Base-by-base conservation (phyloP, 2,113 vertebrate genomes). In the Pseudolaguvia tuberculata region DNA sequence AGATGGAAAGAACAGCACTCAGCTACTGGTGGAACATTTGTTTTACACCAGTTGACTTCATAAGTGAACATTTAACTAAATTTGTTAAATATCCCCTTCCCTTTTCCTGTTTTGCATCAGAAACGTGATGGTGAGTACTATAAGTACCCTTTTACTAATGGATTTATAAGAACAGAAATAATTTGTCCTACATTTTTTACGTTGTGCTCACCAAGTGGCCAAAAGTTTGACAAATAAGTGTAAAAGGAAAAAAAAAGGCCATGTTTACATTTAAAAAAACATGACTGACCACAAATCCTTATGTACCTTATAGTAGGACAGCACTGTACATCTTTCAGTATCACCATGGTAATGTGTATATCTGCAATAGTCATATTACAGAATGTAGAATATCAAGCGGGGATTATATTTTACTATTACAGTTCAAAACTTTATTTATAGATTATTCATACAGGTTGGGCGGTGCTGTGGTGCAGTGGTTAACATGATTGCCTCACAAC, bases 81-180 rank as follows among this genome's bases (percentile, higher is more conserved):
- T 42, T 25, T 15, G 20, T 70, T 23, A 25, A 17, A 12, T 45
- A 29, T 57, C 21, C 25, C 15, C 23, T 21, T 47, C 42, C 17
- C 13, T 65, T 1, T 2, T 42, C n/a, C 58, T 39, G 35, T 7
- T 63, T 63, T 42, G 35, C 61, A 21, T 63, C 42, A 63, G 45
- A 62, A 39, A 53, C 25, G 12, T 3, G 18, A 42, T 42, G 9
- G 51, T 52, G 52, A 53, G 29, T 69, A 31, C 51, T 68, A 15
- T 20, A 31, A 56, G 52, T 57, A 52, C 69, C 31, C 18, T 71
- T 71, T 71, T 18, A 51, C 57, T 73, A 61, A 61, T 73, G 57
- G 27, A 61, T 62, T 27, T 61, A 5, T 51, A 47, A 73, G 53
- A 1, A 57, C 21, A 23, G 51, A 39, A 70, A 35, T 55, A 15